Evolutionary conservation across 2,888 invertebrate genomes (phyloP).

Genomic region (Caenorhabditis parvicauda): DNA sequence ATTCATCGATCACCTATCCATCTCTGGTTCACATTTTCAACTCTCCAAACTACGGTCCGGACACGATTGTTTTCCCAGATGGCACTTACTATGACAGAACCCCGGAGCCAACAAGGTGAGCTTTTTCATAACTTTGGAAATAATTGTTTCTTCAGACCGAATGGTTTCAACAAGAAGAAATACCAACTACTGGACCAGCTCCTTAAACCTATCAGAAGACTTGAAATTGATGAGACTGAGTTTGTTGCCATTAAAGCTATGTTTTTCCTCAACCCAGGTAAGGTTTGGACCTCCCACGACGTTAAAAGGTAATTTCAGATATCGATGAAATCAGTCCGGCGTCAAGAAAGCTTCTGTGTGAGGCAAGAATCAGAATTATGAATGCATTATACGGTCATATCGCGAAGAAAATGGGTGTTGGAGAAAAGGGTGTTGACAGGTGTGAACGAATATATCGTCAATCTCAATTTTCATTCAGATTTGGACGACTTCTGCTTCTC

Average conservation of each 20-base stretch:
- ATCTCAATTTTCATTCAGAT: slow-evolving; percentile 28
- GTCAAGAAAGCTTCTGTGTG: slow-evolving; percentile 35
- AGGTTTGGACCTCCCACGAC: slow-evolving; percentile 9
- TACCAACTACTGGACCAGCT: slow-evolving; percentile 58
- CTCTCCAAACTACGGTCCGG: slow-evolving; percentile 53
- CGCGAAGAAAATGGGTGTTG: slow-evolving; percentile 47
- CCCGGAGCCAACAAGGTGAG: slow-evolving; percentile 49
- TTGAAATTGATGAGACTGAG: slow-evolving; percentile 56
- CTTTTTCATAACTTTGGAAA: slow-evolving; percentile 5
- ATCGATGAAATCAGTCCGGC: slow-evolving; percentile 52
- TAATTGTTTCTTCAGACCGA: slow-evolving; percentile 45
- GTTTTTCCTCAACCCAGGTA: slow-evolving; percentile 61
- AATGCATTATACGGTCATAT: slow-evolving; percentile 57
- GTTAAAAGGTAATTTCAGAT: slow-evolving; percentile 41
- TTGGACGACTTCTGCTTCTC: slow-evolving; percentile 56
- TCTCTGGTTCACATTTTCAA: slow-evolving; percentile 58
- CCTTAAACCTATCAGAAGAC: slow-evolving; percentile 53
- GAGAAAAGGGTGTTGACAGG: slow-evolving; percentile 54
- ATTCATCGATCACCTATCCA: slow-evolving; percentile 58
- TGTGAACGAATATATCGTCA: slow-evolving; percentile 3
- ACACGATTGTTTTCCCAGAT: slow-evolving; percentile 58
- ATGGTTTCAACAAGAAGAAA: slow-evolving; percentile 46
- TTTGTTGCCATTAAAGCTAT: slow-evolving; percentile 61
- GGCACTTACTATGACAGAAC: slow-evolving; percentile 58
- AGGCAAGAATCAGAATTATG: slow-evolving; percentile 48